Base-by-base conservation (phyloP, 2,113 vertebrate species). In the Oryzias celebensis region DNA sequence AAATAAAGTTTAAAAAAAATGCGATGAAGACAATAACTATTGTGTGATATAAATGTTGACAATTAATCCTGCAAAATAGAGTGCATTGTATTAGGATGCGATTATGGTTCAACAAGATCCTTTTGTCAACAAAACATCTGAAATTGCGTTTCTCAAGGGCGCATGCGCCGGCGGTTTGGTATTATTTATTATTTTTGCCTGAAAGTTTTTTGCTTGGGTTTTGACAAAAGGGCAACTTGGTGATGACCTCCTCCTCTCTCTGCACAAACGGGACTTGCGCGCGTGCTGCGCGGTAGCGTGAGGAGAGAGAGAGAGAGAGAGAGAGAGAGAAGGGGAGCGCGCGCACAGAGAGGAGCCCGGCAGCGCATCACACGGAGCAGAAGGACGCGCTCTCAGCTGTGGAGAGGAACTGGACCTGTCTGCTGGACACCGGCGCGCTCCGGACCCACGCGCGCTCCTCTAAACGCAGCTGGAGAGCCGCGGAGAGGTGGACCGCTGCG, bases 351-450 rank as follows among this genome's bases (percentile, higher is more conserved):
- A 15, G 42, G 66, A 51, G 53, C 69, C 64, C 65, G 50, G 75
- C 69, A n/a, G 28, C 58, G 74, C 60, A 58, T 28, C 67, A n/a
- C 69, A 36, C 14, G 50, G 70, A 64, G 65, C 1, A 46, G 64
- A 62, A 65, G 71, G 65, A 77, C 78, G 63, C 67, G 48, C 75
- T 17, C 36, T 41, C 50, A 73, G 53, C 73, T 63, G 18, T 43
- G 14, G 47, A 36, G 15, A 45, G n/a, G 44, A 60, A 53, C 2
- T 14, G 16, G 26, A 51, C 52, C 14, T 10, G n/a, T 18, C 58
- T 74, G 48, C 62, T 17, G 70, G 57, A 56, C 58, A 46, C 45
- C 13, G 52, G 16, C 44, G 41, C 2, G n/a, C 47, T n/a, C 43
- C 46, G 47, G 17, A 58, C 60, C 23, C 17, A 8, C 46, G 17